These are phyloP conservation scores for Coboldia fuscipes DNA, from an alignment of 1,140 invertebrate species.

Conservation along the genomic window DNA sequence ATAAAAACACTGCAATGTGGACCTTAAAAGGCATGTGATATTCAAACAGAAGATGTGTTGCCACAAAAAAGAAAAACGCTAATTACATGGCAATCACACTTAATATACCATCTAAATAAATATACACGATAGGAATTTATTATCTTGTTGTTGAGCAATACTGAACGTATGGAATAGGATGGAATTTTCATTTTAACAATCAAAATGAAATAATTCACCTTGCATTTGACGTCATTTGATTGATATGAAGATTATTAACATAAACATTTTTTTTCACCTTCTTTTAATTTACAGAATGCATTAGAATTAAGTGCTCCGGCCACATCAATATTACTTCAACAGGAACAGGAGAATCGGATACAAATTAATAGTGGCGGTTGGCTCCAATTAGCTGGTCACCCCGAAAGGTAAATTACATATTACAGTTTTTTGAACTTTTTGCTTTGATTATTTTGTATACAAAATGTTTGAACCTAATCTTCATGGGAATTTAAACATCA, in stretches of 20 bases:
- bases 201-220: not conserved
- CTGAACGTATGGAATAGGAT: not conserved
- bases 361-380: constrained; percentile 41
- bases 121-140: not conserved
- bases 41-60: too few species aligned
- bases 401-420: constrained; percentile 32
- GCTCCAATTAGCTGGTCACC: constrained; percentile 88
- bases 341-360: constrained; percentile 11
- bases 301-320: constrained; percentile 80
- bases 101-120: not conserved
- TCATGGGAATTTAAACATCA: too few species aligned
- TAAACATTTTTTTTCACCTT: constrained; percentile 6
- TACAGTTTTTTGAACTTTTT: too few species aligned
- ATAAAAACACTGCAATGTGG: too few species aligned
- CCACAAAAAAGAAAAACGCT: too few species aligned
- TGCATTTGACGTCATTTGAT: constrained; percentile 1
- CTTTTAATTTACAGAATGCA: constrained; percentile 55
- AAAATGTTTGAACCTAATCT: too few species aligned
- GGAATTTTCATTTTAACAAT: not conserved
- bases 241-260: not conserved
- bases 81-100: too few species aligned
- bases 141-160: not conserved
- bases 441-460: too few species aligned
- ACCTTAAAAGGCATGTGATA: too few species aligned
- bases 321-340: constrained; percentile 53